Conservation (phyloP, 2,113 vertebrate species). For the Labeo catla region DNA sequence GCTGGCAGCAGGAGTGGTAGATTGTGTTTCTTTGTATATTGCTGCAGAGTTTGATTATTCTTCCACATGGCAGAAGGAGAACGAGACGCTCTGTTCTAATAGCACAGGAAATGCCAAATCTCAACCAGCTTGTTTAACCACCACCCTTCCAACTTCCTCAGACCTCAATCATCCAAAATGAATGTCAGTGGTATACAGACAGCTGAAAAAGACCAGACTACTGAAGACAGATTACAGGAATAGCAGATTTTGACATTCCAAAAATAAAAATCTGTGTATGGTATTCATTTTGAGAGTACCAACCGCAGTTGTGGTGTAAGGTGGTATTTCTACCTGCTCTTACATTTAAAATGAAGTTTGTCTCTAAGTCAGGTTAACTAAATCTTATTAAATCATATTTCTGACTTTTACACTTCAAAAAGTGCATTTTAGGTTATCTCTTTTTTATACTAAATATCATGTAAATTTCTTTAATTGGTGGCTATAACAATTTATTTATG, state of each 20-base stretch:
- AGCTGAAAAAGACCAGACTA: constrained; percentile 5
- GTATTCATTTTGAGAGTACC: background rate
- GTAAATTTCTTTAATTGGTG: background rate
- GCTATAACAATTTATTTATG: background rate
- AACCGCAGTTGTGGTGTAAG: background rate
- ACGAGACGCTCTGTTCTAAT: constrained; percentile 40
- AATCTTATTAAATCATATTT: background rate
- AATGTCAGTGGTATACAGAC: background rate
- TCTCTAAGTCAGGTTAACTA: background rate
- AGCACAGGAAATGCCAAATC: constrained; percentile 55
- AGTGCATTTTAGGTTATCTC: background rate
- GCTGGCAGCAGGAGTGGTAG: background rate
- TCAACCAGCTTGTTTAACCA: constrained; percentile 19
- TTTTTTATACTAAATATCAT: background rate
- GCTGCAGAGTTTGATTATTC: constrained; percentile 40
- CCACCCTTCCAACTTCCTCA: background rate
- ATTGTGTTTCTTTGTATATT: constrained; percentile 43
- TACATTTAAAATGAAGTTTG: too few species aligned
- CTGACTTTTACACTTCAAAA: background rate
- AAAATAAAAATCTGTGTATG: background rate
- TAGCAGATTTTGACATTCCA: background rate
- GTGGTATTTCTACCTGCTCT: too few species aligned
- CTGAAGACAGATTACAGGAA: constrained; percentile 7
- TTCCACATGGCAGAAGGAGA: constrained; percentile 52
- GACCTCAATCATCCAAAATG: background rate